These are phyloP conservation scores for Monopis laevigella DNA, from an alignment of 2,888 invertebrate species.

Conservation along the genomic window DNA sequence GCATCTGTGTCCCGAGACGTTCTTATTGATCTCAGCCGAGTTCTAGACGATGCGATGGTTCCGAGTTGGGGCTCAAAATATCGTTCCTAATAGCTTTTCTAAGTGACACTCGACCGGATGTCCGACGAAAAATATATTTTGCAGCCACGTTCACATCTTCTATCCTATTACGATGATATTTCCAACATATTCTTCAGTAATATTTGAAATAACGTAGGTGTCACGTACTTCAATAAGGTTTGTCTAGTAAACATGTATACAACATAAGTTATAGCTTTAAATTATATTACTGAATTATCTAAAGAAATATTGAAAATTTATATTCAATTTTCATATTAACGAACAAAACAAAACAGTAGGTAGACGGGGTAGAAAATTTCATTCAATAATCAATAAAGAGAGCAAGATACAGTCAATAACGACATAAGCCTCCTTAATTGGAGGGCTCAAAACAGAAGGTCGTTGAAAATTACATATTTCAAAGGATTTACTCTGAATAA, in stretches of 20 bases:
- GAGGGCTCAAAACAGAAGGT: slow-evolving; percentile 9
- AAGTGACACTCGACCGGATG: slow-evolving; percentile 15
- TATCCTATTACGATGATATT: slow-evolving; percentile 4
- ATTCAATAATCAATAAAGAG: slow-evolving; percentile 5
- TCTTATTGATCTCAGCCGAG: not conserved
- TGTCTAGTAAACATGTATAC: no score
- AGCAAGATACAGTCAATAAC: slow-evolving; percentile 8
- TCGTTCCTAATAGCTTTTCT: slow-evolving; percentile 15
- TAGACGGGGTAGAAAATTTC: not conserved
- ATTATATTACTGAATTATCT: no score
- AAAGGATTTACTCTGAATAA: slow-evolving; percentile 14
- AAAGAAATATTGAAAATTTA: no score
- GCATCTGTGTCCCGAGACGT: no score
- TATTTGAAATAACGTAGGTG: no score
- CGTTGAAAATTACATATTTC: slow-evolving; percentile 16
- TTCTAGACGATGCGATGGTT: slow-evolving; percentile 3
- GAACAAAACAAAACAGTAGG: no score
- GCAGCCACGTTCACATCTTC: not conserved
- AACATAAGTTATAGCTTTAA: no score
- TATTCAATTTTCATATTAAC: no score
- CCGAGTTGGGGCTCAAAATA: slow-evolving; percentile 15
- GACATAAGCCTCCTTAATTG: slow-evolving; percentile 14
- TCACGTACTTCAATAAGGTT: no score
- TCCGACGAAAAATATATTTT: slow-evolving; percentile 7
- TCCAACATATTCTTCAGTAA: no score